Evolutionary conservation across 2,888 invertebrate species (phyloP).

Genomic region (Operophtera brumata): DNA sequence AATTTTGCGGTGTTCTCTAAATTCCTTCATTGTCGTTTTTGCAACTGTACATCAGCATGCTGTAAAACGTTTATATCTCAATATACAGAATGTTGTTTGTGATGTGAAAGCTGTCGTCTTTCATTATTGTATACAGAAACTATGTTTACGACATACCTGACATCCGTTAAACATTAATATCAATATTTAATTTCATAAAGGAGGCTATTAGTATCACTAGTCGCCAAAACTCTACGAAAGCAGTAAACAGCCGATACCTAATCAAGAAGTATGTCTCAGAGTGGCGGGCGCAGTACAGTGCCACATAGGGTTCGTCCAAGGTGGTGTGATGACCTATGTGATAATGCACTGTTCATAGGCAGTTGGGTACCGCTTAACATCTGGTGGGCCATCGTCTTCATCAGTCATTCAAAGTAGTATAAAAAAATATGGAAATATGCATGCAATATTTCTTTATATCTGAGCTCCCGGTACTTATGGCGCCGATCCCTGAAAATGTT

Average conservation of each 20-base stretch:
- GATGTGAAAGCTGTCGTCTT: constrained; percentile 25
- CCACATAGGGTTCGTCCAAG: no score
- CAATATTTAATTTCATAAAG: neutral
- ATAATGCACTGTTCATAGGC: no score
- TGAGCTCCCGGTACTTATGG: neutral
- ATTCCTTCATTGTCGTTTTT: neutral
- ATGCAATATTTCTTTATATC: neutral
- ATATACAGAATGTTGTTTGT: constrained; percentile 29
- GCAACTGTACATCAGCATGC: constrained; percentile 7
- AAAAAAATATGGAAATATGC: neutral
- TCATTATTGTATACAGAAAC: constrained; percentile 24
- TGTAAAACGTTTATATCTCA: constrained; percentile 24
- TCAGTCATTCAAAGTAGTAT: no score
- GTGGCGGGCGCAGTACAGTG: no score
- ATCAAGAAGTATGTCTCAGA: no score
- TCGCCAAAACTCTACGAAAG: neutral
- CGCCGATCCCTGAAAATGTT: neutral
- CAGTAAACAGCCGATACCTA: neutral
- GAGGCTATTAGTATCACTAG: neutral
- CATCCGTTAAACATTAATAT: constrained; percentile 22
- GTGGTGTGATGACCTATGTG: no score
- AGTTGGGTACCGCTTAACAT: no score
- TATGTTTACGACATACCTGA: constrained; percentile 28
- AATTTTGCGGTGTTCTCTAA: constrained; percentile 2
- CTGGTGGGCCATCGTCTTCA: no score